Base-by-base conservation (phyloP, 2,888 invertebrate species). In the Nysson spinosus region DNA sequence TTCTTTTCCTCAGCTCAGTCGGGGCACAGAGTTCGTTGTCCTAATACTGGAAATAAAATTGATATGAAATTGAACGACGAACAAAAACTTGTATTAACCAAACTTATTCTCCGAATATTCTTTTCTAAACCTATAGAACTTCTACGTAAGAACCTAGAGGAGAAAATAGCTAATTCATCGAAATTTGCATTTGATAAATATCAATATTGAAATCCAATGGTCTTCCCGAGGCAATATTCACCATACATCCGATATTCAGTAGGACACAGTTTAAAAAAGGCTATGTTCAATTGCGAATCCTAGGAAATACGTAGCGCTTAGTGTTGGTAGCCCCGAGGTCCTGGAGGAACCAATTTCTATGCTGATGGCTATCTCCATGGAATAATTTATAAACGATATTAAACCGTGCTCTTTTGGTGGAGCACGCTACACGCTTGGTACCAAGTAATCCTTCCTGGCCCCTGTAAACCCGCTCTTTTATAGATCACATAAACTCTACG, bases 331-430 rank as follows among this genome's bases (percentile, higher is more conserved):
- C 56, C 55, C 55, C 55, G 69, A 57, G 69, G 62, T 67, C 65
- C 68, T 69, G 61, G 66, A 51, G 64, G 68, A 79, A 73, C 66
- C 80, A 81, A 81, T 80, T 80, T 80, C 81, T 81, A 81, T 80
- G 80, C 80, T 71, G 80, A 80, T 81, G 76, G 71, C 79, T 80
- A 81, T 77, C 78, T 76, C 56, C 73, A 69, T 26, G 63, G 81
- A 80, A 80, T 80, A 81, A 81, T 80, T 80, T 80, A 77, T 80
- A 77, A 80, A 80, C 77, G 74, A 81, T 80, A 75, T 80, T 80
- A 80, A 77, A 76, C 62, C 74, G 66, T 66, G 72, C 77, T 75
- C 76, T 77, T 72, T 79, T 64, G 75, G 42, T 69, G 61, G 61
- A 47, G 60, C 69, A 70, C 64, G 66, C 67, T 46, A 62, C 69